A percentile compares a stretch with the other conserved stretches of the same genome.
These are phyloP conservation scores for Agrochola circellaris DNA, from an alignment of 2,888 invertebrate species.

Conservation along the genomic window DNA sequence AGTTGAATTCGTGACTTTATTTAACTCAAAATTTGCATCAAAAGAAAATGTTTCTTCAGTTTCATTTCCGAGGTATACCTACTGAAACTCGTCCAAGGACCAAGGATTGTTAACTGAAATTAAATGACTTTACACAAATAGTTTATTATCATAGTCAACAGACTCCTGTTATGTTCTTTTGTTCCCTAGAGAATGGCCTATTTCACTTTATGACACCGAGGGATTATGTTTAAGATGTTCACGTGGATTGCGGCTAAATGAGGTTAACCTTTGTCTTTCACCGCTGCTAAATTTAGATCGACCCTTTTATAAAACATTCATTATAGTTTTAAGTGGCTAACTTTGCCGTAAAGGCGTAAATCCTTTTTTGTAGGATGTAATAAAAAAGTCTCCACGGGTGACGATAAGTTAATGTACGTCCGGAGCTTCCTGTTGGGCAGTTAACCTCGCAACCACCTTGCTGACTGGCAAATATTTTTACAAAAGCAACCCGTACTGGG, in stretches of 20 bases:
- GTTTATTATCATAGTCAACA: background rate
- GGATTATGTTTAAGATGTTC: constrained; percentile 42
- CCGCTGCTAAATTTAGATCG: constrained; percentile 16
- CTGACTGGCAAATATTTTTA: too few species aligned
- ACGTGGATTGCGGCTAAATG: constrained; percentile 25
- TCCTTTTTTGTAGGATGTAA: background rate
- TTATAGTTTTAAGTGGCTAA: constrained; percentile 5
- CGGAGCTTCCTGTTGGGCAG: background rate
- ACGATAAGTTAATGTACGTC: too few species aligned
- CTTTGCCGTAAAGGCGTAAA: background rate
- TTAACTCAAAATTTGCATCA: too few species aligned
- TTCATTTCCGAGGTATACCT: too few species aligned
- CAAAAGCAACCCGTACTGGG: background rate
- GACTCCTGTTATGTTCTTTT: background rate
- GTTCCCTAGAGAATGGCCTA: constrained; percentile 11
- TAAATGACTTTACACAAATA: background rate
- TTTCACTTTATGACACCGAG: constrained; percentile 34
- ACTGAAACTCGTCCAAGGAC: too few species aligned
- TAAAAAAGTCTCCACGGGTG: background rate
- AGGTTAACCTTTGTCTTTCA: constrained; percentile 17
- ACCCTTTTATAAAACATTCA: constrained; percentile 16
- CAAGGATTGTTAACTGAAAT: too few species aligned
- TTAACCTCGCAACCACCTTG: too few species aligned
- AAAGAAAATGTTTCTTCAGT: too few species aligned
- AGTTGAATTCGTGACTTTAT: too few species aligned